Evolutionary conservation across 2,797 vertebrate genomes (phyloP).

Genomic region (Eulemur mongoz): DNA sequence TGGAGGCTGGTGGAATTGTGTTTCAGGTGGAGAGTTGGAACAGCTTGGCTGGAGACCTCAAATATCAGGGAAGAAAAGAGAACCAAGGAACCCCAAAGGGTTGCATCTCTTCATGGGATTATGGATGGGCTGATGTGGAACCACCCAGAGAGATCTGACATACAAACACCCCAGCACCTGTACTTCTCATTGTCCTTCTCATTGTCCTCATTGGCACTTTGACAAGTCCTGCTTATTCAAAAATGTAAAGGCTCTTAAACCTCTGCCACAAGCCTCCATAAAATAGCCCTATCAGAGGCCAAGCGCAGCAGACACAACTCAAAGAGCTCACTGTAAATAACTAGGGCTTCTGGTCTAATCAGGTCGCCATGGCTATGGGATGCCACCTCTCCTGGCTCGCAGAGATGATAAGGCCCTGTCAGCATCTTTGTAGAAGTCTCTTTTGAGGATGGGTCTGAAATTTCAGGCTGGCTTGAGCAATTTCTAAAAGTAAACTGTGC

Average conservation of each 20-base stretch:
- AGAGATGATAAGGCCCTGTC: neutral
- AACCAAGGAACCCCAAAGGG: neutral
- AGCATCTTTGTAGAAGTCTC: neutral
- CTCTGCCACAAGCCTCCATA: neutral
- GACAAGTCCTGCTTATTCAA: neutral
- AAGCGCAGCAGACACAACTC: neutral
- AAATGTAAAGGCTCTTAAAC: neutral
- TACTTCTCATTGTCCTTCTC: neutral
- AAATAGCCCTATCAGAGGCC: neutral
- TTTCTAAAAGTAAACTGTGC: slow-evolving; percentile 7
- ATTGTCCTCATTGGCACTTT: neutral
- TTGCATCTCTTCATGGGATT: neutral
- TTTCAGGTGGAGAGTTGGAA: neutral
- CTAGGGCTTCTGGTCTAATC: neutral
- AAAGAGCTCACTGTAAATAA: neutral
- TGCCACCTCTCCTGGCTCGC: neutral
- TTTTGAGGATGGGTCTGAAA: slow-evolving; percentile 12
- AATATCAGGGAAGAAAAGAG: neutral
- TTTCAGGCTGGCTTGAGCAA: neutral
- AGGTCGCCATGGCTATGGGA: neutral
- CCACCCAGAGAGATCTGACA: neutral
- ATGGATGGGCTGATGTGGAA: neutral
- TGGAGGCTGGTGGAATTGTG: neutral
- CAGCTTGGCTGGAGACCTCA: neutral
- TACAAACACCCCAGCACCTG: neutral